Conservation (phyloP, 2,113 vertebrate species). For the Arizona elegans region DNA sequence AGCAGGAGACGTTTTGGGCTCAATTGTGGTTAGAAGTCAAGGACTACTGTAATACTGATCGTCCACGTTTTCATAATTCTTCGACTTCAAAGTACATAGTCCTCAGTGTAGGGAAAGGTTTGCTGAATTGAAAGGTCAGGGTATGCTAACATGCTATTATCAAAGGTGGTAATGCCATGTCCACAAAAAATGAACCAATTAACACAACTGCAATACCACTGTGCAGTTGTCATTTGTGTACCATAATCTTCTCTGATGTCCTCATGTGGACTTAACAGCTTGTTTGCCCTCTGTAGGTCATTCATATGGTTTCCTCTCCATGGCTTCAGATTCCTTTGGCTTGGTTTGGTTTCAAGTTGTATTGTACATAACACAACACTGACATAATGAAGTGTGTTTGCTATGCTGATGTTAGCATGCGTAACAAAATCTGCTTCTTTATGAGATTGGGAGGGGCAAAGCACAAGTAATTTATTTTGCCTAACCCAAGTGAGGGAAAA, state of each 20-base stretch:
- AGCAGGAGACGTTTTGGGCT: not conserved
- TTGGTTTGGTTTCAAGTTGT: not conserved
- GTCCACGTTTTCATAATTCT: not conserved
- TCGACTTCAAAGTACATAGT: not conserved
- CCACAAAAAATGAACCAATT: not conserved
- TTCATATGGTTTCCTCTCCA: not conserved
- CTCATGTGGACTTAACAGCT: not conserved
- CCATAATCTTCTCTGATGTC: conserved; percentile 6
- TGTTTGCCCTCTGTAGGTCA: conserved; percentile 13
- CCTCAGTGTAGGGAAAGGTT: not conserved
- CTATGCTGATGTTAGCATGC: not conserved
- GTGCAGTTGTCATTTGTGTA: not conserved
- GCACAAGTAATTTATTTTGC: not conserved
- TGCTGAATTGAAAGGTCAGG: not conserved
- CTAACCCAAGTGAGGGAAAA: not conserved
- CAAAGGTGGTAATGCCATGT: not conserved
- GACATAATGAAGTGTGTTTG: not conserved
- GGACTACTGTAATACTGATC: not conserved
- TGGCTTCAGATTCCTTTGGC: not conserved
- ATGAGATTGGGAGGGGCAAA: not conserved
- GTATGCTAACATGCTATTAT: not conserved
- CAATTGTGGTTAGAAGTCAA: not conserved
- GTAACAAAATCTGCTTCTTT: not conserved
- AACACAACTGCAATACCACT: not conserved
- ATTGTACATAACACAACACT: not conserved